Evolutionary conservation across 2,888 invertebrate species (phyloP), one percentile per base, ranked within the genome.

Genomic region (Drosophila algonquin): DNA sequence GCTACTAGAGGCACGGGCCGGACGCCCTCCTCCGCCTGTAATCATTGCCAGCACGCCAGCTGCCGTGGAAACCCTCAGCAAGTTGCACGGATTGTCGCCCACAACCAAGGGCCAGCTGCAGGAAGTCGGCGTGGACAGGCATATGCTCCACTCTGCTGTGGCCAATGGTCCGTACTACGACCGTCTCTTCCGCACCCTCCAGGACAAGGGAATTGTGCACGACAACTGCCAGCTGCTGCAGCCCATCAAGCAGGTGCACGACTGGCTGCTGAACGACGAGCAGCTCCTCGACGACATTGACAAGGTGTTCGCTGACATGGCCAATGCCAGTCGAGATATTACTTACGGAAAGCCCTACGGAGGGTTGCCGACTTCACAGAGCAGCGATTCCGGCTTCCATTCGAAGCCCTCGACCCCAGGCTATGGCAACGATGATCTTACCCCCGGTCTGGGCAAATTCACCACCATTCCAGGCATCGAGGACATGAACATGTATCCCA

Each of bases 91-190:
- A 61, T 82, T 94, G n/a, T 93, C 93, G 14, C 72, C 79, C 3
- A 67, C 69, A 10, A 82, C 81, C 3, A 89, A 93, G 78, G 93
- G 93, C n/a, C 94, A 93, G 75, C 92, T 94, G 0, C 92, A 93
- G 58, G 81, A 92, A 0, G 93, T 94, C 91, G 93, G 92, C 6
- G 93, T 94, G 27, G 94, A 94, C 79, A 93, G 93, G 0, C 93
- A 93, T 63, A 92, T 94, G 76, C 56, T 94, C 30, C 94, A 94
- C 79, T 94, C 94, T 78, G 94, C 94, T 0, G 93, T 94, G 1
- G 93, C 94, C 81, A 94, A 94, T 84, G 94, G 94, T 0, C 94
- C 94, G 0, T 93, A 94, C 40, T 94, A 94, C 75, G 94, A 94
- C 70, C 94, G 93, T 76, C 90, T 94, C 5, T 93, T 94, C 64